Conservation (phyloP, 92 coral and sea anemone species). For the Paramuricea clavata region DNA sequence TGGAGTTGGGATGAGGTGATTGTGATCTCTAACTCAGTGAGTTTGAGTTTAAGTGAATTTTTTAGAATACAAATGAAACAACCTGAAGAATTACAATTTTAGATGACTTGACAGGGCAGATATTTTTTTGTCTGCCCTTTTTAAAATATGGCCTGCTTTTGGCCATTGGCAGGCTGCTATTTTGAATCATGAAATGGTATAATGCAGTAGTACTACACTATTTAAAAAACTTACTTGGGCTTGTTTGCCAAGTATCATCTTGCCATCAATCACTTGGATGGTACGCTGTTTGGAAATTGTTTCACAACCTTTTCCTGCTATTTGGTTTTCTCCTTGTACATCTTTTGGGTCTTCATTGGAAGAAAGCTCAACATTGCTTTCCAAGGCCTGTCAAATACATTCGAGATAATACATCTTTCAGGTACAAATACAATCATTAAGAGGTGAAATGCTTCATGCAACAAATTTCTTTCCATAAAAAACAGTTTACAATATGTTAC, state of each 20-base stretch:
- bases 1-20: no score
- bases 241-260: background rate
- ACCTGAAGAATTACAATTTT: no score
- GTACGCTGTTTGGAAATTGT: background rate
- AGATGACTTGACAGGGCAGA: no score
- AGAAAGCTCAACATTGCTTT: slow-evolving; percentile 4
- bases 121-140: no score
- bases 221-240: background rate
- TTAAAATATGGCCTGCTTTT: no score
- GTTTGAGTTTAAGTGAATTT: no score
- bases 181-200: background rate
- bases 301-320: background rate
- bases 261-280: background rate
- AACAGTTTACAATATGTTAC: background rate
- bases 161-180: no score
- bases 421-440: background rate
- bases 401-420: no score
- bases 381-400: slow-evolving; percentile 13
- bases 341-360: background rate
- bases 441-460: background rate
- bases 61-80: no score
- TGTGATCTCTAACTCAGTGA: no score
- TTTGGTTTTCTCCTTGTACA: background rate
- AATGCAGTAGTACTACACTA: background rate
- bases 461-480: background rate